These are phyloP conservation scores for Phycodurus eques DNA, from an alignment of 2,113 vertebrate genomes.

Conservation along the genomic window DNA sequence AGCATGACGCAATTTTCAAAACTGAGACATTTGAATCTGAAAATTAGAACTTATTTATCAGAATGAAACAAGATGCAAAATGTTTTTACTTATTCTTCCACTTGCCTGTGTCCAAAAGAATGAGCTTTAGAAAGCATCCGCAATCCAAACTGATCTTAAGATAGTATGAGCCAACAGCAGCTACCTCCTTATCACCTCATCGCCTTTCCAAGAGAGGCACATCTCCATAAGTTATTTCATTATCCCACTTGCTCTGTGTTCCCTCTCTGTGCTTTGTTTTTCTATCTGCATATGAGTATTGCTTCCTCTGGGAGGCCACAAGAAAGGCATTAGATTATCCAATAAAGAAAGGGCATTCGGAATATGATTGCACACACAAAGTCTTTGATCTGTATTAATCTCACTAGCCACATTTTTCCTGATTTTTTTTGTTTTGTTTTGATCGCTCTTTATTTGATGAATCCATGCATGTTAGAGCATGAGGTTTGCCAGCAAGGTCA, in stretches of 20 bases:
- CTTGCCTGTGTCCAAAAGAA: constrained; percentile 55
- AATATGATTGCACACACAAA: constrained; percentile 45
- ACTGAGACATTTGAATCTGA: not conserved
- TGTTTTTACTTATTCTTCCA: constrained; percentile 19
- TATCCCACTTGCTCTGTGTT: constrained; percentile 63
- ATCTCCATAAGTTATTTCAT: constrained; percentile 76
- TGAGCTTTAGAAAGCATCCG: constrained; percentile 56
- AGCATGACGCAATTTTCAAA: not conserved
- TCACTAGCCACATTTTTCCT: constrained; percentile 28
- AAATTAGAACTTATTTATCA: not conserved
- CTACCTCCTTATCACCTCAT: constrained; percentile 53
- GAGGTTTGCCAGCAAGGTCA: constrained; percentile 7
- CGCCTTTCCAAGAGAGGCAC: constrained; percentile 33
- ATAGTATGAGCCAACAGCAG: constrained; percentile 51
- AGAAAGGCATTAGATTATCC: constrained; percentile 55
- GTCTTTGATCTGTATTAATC: constrained; percentile 45
- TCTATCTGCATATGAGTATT: constrained; percentile 38
- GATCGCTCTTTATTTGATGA: not conserved
- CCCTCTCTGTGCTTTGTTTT: constrained; percentile 52
- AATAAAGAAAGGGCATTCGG: constrained; percentile 47
- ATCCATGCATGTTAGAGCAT: not conserved
- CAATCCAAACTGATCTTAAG: constrained; percentile 48
- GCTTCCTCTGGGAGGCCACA: constrained; percentile 56
- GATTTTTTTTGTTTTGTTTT: constrained; percentile 33
- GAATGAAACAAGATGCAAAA: not conserved